A percentile compares a stretch with the other conserved stretches of the same genome.
Evolutionary conservation across 1,140 invertebrate genomes (phyloP).

Genomic region (Brachionus asplanchnoidis): DNA sequence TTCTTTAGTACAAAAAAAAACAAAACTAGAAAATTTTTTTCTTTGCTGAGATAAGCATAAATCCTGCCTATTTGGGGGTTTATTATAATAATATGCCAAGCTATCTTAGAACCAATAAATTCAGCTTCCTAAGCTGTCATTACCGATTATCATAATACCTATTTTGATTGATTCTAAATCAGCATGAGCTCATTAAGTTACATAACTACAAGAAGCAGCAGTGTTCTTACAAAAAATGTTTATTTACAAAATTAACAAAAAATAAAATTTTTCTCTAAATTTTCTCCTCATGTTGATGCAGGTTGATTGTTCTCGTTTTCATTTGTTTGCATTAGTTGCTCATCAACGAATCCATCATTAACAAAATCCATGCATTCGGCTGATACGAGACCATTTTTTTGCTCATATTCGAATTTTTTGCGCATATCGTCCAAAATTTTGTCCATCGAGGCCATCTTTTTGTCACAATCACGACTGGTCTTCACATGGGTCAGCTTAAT

Average conservation of each 20-base stretch:
- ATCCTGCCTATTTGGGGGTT: neutral
- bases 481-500: slow-evolving; percentile 9
- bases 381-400: neutral
- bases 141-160: neutral
- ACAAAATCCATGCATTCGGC: neutral
- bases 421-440: slow-evolving; percentile 28
- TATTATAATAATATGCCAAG: neutral
- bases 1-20: neutral
- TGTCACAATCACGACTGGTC: neutral
- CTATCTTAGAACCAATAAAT: neutral
- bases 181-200: neutral
- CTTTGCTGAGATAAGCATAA: neutral
- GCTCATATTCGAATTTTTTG: slow-evolving; percentile 18
- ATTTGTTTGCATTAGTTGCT: neutral
- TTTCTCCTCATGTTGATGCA: neutral
- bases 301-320: neutral
- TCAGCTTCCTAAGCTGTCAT: neutral
- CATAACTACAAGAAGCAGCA: neutral
- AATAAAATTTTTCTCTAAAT: neutral
- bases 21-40: neutral
- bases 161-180: neutral
- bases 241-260: neutral
- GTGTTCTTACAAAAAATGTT: neutral
- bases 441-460: slow-evolving; percentile 22
- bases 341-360: neutral